Conservation (phyloP, 2,888 invertebrate genomes). For the Mycogona germanica region DNA sequence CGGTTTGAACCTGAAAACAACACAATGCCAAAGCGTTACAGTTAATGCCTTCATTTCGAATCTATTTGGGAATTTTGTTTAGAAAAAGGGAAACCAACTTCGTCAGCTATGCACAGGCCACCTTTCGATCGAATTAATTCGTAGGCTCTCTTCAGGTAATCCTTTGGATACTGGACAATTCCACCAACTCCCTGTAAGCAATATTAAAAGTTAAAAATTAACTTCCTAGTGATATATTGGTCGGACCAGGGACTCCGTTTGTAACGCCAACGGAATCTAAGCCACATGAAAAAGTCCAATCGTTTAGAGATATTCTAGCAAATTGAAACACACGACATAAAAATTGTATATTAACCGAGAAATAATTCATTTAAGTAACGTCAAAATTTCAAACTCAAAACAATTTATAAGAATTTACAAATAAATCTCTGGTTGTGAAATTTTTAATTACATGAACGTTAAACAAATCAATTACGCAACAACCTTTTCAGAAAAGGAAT, state of each 20-base stretch:
- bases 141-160: conserved; percentile 67
- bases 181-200: conserved; percentile 79
- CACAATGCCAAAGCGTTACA: neutral
- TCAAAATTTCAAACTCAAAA: neutral
- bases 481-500: neutral
- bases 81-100: conserved; percentile 43
- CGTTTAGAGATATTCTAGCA: too few species aligned
- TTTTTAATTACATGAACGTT: too few species aligned
- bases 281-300: too few species aligned
- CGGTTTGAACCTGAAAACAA: conserved; percentile 67
- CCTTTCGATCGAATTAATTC: conserved; percentile 64
- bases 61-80: too few species aligned
- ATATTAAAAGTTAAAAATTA: too few species aligned
- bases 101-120: conserved; percentile 83
- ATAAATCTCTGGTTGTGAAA: too few species aligned
- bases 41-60: too few species aligned
- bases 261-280: too few species aligned
- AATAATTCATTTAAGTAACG: too few species aligned
- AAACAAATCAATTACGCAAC: too few species aligned
- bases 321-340: neutral
- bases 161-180: conserved; percentile 78
- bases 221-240: too few species aligned
- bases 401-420: neutral
- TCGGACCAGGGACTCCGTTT: too few species aligned
- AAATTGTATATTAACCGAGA: neutral